Evolutionary conservation across 2,888 invertebrate genomes (phyloP).

Genomic region (Andrena bucephala): DNA sequence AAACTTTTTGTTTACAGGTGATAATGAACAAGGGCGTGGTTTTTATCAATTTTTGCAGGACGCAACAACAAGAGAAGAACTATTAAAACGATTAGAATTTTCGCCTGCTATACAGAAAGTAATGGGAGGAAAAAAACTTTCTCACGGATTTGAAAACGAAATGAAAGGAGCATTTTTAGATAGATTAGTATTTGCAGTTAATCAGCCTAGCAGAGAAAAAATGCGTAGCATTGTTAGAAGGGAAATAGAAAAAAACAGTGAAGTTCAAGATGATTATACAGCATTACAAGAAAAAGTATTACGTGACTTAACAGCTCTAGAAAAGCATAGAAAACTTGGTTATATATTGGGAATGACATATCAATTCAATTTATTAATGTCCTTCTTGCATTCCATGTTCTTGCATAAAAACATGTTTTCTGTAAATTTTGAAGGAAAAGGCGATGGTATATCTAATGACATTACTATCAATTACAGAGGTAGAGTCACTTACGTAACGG

Average conservation of each 20-base stretch:
- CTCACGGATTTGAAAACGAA: slow-evolving; percentile 31
- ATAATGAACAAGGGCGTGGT: neutral
- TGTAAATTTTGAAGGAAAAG: too few relatives aligned
- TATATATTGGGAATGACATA: slow-evolving; percentile 41
- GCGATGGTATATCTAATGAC: too few relatives aligned
- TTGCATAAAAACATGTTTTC: too few relatives aligned
- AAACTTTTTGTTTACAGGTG: slow-evolving; percentile 20
- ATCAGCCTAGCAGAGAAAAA: too few relatives aligned
- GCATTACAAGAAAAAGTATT: too few relatives aligned
- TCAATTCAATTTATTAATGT: slow-evolving; percentile 65
- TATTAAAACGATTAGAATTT: too few relatives aligned
- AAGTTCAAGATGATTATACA: slow-evolving; percentile 32
- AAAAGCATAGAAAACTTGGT: slow-evolving; percentile 60
- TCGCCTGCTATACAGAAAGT: slow-evolving; percentile 54
- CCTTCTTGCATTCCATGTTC: slow-evolving; percentile 66
- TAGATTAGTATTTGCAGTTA: too few relatives aligned
- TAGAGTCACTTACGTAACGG: slow-evolving; percentile 26
- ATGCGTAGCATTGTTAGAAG: slow-evolving; percentile 67
- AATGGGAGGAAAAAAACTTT: slow-evolving; percentile 65
- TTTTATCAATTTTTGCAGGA: too few relatives aligned
- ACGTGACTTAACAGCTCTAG: slow-evolving; percentile 1
- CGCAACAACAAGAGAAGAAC: too few relatives aligned
- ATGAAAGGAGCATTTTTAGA: too few relatives aligned
- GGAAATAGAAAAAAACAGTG: slow-evolving; percentile 64
- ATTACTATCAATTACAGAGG: slow-evolving; percentile 1